A percentile compares a stretch with the other conserved stretches of the same genome.
phyloP scores from a whole-genome alignment of 2,113 vertebrate genomes.

The Carettochelys insculpta region DNA sequence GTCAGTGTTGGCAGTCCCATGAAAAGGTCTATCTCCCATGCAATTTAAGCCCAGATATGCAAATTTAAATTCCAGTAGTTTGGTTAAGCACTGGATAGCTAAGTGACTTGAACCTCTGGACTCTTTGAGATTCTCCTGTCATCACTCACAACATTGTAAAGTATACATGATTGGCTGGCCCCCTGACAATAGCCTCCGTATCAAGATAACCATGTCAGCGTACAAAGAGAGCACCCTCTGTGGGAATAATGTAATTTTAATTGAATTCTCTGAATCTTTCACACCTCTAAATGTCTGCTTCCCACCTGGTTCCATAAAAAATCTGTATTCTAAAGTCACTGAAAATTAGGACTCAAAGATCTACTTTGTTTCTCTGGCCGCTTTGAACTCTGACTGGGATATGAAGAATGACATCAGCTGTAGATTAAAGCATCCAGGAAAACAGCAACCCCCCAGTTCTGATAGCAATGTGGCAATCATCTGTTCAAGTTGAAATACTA shows the following conservation, averaged over 20 bases:
- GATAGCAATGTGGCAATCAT: conserved; percentile 15
- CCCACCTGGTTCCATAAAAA: background rate
- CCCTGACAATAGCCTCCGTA: background rate
- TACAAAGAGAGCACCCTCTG: background rate
- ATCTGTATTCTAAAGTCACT: background rate
- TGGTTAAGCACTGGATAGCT: background rate
- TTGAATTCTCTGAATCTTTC: background rate
- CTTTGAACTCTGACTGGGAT: conserved; percentile 8
- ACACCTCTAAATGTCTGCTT: background rate
- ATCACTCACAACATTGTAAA: background rate
- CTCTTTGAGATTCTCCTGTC: background rate
- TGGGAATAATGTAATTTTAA: background rate
- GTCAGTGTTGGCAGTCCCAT: background rate
- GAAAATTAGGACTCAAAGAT: background rate
- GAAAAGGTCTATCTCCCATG: background rate
- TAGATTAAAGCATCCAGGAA: conserved; percentile 34
- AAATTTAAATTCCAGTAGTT: background rate
- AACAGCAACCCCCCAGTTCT: conserved; percentile 13
- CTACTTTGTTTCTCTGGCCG: background rate
- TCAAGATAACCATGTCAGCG: background rate
- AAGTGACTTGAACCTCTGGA: background rate
- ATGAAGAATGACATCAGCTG: conserved; percentile 36
- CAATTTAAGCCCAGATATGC: background rate
- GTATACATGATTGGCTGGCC: background rate
- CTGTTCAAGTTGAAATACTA: conserved; percentile 40